Base-by-base conservation (phyloP, 2,113 vertebrate species). In the Penelope pileata region DNA sequence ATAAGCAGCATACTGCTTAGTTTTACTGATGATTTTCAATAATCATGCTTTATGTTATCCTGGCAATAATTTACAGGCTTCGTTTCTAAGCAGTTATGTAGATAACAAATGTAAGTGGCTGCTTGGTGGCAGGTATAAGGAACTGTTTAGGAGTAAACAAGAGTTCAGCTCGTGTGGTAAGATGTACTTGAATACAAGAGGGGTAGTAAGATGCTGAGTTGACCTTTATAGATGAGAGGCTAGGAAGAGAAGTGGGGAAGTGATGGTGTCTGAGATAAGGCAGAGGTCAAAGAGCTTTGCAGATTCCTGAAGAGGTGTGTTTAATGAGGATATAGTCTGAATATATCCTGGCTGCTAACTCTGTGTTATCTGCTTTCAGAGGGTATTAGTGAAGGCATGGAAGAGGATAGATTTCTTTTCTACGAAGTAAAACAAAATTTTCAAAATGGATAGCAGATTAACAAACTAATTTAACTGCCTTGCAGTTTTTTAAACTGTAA, bases 11-110 rank as follows among this genome's bases (percentile, higher is more conserved):
- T 70, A 63, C 14, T 4, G 18, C 2, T 69, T 84, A 58, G 45
- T 45, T 91, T 90, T 74, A 43, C 34, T 75, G 56, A 15, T 5
- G 24, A 4, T 82, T 87, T 72, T 11, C 7, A 69, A 73, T 76
- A 53, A 30, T 67, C 5, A 66, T 81, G 60, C 75, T 86, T 91
- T 82, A 80, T 8, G 11, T 36, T 10, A n/a, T 92, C 29, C 22
- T 90, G 29, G 59, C 67, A 88, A 10, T 83, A 93, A 32, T 62
- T 73, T 60, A 63, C 45, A 58, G n/a, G 12, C 34, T 95, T 88
- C 67, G 76, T 95, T 92, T 97, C 59, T 90, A 66, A 83, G n/a
- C 77, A 59, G n/a, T 88, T 92, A 78, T 27, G 34, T 73, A 78
- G 80, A 82, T 75, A 43, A 45, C 78, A 88, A 95, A 96, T 90